Evolutionary conservation across 2,113 vertebrate species (phyloP).

Genomic region (zebrafish (Danio rerio)): DNA sequence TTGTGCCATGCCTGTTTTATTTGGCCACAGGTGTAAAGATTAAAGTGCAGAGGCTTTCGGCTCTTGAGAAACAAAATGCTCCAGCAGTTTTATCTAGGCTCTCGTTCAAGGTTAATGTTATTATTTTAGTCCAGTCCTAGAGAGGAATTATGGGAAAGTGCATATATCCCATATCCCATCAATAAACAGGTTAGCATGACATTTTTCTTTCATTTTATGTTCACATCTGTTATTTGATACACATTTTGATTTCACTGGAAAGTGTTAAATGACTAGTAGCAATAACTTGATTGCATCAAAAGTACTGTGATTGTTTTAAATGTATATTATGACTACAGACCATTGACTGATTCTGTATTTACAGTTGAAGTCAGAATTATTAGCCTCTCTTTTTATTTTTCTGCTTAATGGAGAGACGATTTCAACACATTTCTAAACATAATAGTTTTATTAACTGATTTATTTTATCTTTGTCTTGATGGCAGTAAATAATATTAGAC

Average conservation of each 20-base stretch:
- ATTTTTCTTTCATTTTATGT: neutral
- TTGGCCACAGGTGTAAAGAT: neutral
- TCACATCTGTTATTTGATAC: neutral
- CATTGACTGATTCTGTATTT: too few species aligned
- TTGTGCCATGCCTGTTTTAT: neutral
- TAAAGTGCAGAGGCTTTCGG: neutral
- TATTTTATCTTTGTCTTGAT: too few species aligned
- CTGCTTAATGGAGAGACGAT: too few species aligned
- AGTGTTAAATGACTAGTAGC: neutral
- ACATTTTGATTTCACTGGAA: neutral
- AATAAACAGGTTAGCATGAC: neutral
- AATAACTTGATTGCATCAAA: neutral
- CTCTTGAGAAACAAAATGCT: neutral
- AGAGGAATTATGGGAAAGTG: neutral
- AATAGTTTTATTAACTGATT: too few species aligned
- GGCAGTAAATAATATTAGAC: too few species aligned
- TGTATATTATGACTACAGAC: too few species aligned
- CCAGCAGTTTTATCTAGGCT: neutral
- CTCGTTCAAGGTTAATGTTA: neutral
- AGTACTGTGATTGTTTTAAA: too few species aligned
- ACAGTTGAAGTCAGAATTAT: too few species aligned
- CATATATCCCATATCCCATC: too few species aligned
- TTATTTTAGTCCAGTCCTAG: neutral
- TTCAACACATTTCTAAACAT: too few species aligned
- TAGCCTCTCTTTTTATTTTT: too few species aligned